phyloP scores from a whole-genome alignment of 37 sponge, comb jelly and placozoan species.

The Aphrocallistes beatrix region DNA sequence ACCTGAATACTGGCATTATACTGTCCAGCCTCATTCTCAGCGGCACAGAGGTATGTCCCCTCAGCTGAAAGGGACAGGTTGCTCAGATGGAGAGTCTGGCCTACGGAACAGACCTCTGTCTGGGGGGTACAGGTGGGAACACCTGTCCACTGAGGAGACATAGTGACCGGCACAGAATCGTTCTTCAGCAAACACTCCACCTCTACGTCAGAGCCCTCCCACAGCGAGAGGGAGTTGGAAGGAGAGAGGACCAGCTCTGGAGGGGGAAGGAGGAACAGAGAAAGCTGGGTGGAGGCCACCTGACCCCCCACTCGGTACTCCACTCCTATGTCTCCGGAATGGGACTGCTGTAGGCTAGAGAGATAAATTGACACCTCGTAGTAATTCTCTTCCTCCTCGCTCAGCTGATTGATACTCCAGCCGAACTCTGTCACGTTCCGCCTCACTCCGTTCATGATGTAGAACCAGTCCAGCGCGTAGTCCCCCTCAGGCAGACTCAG shows the following conservation, averaged over 20 bases:
- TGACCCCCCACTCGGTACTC: neutral
- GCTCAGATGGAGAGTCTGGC: neutral
- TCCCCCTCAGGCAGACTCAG: neutral
- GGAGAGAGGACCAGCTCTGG: neutral
- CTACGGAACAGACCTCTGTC: neutral
- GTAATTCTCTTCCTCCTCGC: neutral
- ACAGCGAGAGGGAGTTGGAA: neutral
- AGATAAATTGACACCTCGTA: neutral
- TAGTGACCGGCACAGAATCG: neutral
- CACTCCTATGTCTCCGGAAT: neutral
- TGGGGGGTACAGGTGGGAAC: neutral
- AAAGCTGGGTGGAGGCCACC: neutral
- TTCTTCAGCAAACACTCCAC: neutral
- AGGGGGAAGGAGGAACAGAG: neutral
- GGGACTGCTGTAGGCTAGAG: neutral
- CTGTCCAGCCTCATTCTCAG: neutral
- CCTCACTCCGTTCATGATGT: neutral
- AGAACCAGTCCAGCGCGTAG: neutral
- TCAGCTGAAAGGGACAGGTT: neutral
- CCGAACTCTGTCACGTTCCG: neutral
- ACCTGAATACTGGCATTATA: neutral
- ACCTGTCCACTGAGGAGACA: neutral
- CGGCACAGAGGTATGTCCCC: neutral
- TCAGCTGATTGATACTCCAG: neutral
- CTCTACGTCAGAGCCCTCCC: neutral